Percentiles rank a stretch among this genome's conserved stretches.
Evolutionary conservation across 2,113 vertebrate genomes (phyloP).

Genomic region (Hiodon tergisus): DNA sequence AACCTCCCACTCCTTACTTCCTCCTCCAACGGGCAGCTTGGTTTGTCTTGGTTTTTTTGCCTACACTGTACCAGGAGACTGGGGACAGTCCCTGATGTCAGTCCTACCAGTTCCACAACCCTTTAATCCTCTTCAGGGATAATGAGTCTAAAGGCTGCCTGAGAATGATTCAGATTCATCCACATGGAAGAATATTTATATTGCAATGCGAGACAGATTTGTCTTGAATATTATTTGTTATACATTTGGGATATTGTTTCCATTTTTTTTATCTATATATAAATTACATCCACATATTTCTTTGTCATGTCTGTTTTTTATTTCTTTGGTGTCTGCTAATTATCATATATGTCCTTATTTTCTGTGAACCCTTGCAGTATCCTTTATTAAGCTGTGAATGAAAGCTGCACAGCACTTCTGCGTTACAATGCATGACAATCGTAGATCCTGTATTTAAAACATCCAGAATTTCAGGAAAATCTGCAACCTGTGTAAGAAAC

Average conservation of each 20-base stretch:
- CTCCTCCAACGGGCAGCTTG: slow-evolving; percentile 44
- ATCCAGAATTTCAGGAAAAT: background rate
- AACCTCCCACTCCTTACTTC: slow-evolving; percentile 37
- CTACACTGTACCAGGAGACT: slow-evolving; percentile 15
- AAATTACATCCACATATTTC: slow-evolving; percentile 7
- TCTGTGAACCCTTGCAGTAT: slow-evolving; percentile 36
- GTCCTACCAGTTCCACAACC: background rate
- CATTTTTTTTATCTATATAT: slow-evolving; percentile 3
- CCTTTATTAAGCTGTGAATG: slow-evolving; percentile 51
- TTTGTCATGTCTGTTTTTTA: slow-evolving; percentile 12
- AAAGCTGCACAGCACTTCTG: slow-evolving; percentile 21
- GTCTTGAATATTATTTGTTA: slow-evolving; percentile 15
- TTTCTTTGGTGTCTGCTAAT: slow-evolving; percentile 14
- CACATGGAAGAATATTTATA: slow-evolving; percentile 20
- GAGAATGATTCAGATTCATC: slow-evolving; percentile 4
- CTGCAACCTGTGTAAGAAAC: too few species aligned
- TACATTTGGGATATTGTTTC: slow-evolving; percentile 8
- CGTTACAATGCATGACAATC: background rate
- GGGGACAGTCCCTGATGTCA: background rate
- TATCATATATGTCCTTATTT: slow-evolving; percentile 19
- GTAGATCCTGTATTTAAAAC: background rate
- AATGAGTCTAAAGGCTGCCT: slow-evolving; percentile 14
- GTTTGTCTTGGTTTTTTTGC: slow-evolving; percentile 26
- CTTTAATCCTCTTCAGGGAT: slow-evolving; percentile 14
- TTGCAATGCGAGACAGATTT: slow-evolving; percentile 1